Conservation (phyloP, 2,888 invertebrate genomes). For the Colostygia pectinataria region DNA sequence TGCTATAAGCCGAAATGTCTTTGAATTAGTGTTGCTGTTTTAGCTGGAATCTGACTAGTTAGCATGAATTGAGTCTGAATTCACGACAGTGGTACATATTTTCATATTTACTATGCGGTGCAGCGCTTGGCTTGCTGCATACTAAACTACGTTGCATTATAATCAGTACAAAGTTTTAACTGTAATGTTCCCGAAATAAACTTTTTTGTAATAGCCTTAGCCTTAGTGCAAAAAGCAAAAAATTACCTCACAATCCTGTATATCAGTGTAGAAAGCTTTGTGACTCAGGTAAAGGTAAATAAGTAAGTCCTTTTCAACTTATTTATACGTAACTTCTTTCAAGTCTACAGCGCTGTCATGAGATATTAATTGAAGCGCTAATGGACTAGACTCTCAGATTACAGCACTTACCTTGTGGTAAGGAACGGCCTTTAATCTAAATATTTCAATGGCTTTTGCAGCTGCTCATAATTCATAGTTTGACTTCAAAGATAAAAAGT, state of each 20-base stretch:
- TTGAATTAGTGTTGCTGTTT: constrained; percentile 38
- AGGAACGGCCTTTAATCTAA: constrained; percentile 16
- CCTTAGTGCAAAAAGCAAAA: too few relatives aligned
- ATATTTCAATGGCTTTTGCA: constrained; percentile 11
- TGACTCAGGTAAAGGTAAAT: too few relatives aligned
- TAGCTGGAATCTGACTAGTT: constrained; percentile 25
- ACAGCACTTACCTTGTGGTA: constrained; percentile 22
- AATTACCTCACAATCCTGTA: too few relatives aligned
- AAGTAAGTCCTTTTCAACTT: too few relatives aligned
- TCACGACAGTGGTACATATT: constrained; percentile 24
- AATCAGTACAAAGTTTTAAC: neutral
- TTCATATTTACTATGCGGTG: constrained; percentile 10
- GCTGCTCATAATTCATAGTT: neutral
- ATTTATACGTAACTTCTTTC: too few relatives aligned
- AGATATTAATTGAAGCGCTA: constrained; percentile 22
- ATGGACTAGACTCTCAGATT: constrained; percentile 23
- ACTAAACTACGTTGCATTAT: neutral
- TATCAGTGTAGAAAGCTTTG: too few relatives aligned
- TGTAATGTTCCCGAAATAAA: too few relatives aligned
- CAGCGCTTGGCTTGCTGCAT: neutral
- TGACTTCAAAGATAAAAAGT: neutral
- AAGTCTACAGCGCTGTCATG: constrained; percentile 8
- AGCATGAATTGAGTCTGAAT: constrained; percentile 24
- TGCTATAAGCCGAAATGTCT: constrained; percentile 42
- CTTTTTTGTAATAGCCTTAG: too few relatives aligned